A percentile compares a stretch with the other conserved stretches of the same genome.
phyloP scores from a whole-genome alignment of 1,140 invertebrate species.

The Goniozus legneri region DNA sequence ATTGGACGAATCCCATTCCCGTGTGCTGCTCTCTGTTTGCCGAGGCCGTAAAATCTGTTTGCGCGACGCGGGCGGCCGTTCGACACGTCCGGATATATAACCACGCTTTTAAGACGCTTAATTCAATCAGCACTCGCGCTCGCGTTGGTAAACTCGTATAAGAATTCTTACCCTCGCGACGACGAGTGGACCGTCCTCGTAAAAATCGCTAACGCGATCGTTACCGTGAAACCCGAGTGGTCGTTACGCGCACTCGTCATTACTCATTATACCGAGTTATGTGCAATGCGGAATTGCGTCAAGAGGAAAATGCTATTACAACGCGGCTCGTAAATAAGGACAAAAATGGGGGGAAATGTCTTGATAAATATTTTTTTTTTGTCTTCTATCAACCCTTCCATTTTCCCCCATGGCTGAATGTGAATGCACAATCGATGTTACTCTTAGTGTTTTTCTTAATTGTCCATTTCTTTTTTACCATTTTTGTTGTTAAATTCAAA shows the following conservation, averaged over 20 bases:
- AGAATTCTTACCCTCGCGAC: neutral
- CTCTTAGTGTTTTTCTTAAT: no score
- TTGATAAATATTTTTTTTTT: no score
- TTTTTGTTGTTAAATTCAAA: no score
- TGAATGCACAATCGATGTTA: no score
- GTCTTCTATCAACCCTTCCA: no score
- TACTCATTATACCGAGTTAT: slow-evolving; percentile 17
- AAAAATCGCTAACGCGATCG: slow-evolving; percentile 25
- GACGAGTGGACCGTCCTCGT: slow-evolving; percentile 25
- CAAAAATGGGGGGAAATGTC: no score
- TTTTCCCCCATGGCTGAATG: no score
- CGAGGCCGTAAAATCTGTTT: slow-evolving; percentile 28
- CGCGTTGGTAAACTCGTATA: neutral
- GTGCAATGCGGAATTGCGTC: no score
- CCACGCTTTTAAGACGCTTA: slow-evolving; percentile 28
- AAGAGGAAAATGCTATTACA: no score
- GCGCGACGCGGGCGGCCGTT: slow-evolving; percentile 5
- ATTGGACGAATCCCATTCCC: slow-evolving; percentile 26
- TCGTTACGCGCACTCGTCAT: slow-evolving; percentile 13
- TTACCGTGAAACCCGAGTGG: slow-evolving; percentile 11
- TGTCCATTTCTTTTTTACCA: no score
- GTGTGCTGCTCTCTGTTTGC: slow-evolving; percentile 20
- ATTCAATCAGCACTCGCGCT: slow-evolving; percentile 23
- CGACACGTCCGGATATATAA: neutral
- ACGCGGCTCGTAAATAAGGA: no score